Conservation (phyloP, 2,797 vertebrate species). For the Jordanella pulchra region DNA sequence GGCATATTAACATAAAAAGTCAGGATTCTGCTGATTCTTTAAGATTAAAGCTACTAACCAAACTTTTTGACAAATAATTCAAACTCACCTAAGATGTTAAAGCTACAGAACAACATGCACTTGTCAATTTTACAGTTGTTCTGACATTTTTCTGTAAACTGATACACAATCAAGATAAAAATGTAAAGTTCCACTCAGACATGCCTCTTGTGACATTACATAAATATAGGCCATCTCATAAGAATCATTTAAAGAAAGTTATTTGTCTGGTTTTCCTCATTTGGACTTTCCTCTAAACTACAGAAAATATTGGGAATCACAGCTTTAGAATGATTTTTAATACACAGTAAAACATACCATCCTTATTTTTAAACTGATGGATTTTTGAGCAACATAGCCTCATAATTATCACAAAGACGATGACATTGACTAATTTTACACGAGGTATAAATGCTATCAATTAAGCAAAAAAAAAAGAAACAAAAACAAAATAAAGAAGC, state of each 20-base stretch:
- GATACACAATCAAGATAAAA: not conserved
- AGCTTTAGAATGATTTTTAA: not conserved
- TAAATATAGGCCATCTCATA: not conserved
- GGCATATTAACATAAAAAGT: slow-evolving; percentile 40
- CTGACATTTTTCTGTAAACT: not conserved
- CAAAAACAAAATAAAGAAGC: too few relatives aligned
- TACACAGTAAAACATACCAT: not conserved
- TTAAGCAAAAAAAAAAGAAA: not conserved
- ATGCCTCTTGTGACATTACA: not conserved
- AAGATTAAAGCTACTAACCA: slow-evolving; percentile 50
- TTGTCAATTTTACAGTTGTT: too few relatives aligned
- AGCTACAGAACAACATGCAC: not conserved
- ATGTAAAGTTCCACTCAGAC: not conserved
- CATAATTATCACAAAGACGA: not conserved
- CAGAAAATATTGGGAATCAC: too few relatives aligned
- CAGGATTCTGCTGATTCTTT: slow-evolving; percentile 51
- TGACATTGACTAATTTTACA: too few relatives aligned
- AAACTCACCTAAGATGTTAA: not conserved
- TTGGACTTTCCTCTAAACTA: not conserved
- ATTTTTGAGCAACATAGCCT: not conserved
- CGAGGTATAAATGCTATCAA: not conserved
- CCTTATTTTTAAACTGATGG: not conserved
- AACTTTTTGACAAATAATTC: slow-evolving; percentile 16
- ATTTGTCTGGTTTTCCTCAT: not conserved
- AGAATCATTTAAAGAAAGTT: not conserved